Percentiles rank a stretch among this genome's conserved stretches.
phyloP scores from a whole-genome alignment of 2,113 vertebrate genomes.

The Myrmophylax atrothorax region DNA sequence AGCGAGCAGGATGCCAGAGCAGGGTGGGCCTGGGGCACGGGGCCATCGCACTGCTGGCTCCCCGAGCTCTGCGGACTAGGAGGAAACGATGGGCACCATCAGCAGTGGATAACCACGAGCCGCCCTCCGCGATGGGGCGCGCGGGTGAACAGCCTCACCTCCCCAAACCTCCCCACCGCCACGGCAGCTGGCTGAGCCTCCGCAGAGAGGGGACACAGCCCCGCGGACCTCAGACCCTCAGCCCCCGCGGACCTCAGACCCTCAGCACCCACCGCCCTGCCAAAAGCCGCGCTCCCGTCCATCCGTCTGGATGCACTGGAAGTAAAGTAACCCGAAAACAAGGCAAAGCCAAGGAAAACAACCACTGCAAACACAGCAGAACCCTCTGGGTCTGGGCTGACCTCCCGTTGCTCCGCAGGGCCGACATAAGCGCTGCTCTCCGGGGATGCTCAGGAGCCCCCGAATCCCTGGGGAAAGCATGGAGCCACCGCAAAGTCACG shows the following conservation, averaged over 20 bases:
- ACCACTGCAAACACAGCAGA: background rate
- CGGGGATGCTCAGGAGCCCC: background rate
- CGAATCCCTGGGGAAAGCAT: background rate
- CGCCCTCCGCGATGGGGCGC: rapidly evolving
- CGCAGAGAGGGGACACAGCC: rapidly evolving
- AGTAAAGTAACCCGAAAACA: background rate
- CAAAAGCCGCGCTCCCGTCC: background rate
- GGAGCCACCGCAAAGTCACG: background rate
- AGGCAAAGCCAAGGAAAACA: background rate
- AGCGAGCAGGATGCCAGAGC: conserved; percentile 44
- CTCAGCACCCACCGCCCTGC: background rate
- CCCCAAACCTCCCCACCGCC: background rate
- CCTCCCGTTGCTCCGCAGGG: background rate
- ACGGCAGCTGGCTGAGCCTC: background rate
- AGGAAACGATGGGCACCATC: background rate
- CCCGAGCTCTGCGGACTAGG: background rate
- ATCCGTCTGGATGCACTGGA: background rate
- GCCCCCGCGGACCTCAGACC: background rate
- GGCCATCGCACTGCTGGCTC: background rate
- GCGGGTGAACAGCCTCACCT: background rate
- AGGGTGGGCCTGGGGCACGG: conserved; percentile 42
- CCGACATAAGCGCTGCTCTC: background rate
- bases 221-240: background rate
- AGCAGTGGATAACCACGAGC: background rate
- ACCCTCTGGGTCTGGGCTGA: background rate